Conservation (phyloP, 2,888 invertebrate genomes). For the Drepana falcataria region DNA sequence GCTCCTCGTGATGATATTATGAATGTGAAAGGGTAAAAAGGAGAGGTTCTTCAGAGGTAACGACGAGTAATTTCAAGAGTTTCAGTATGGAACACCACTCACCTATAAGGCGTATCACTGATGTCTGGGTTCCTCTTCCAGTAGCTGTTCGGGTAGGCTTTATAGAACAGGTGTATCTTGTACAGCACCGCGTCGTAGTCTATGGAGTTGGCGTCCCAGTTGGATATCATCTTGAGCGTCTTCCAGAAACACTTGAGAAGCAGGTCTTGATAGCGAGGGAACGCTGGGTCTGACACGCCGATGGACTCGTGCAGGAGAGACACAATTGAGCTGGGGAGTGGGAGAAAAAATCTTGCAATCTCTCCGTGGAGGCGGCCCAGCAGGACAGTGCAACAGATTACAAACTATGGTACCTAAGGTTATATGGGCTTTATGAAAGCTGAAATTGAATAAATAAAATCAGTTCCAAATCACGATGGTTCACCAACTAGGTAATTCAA, state of each 20-base stretch:
- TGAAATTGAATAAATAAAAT: too few relatives aligned
- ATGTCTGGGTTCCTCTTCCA: constrained; percentile 88
- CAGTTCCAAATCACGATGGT: too few relatives aligned
- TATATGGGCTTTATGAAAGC: too few relatives aligned
- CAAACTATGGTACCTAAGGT: too few relatives aligned
- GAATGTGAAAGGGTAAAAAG: too few relatives aligned
- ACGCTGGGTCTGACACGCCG: constrained; percentile 78
- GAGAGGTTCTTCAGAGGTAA: too few relatives aligned
- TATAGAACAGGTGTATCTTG: constrained; percentile 93
- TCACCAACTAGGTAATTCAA: too few relatives aligned
- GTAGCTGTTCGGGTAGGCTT: constrained; percentile 90
- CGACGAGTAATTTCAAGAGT: too few relatives aligned
- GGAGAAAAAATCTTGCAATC: too few relatives aligned
- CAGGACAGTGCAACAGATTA: too few relatives aligned
- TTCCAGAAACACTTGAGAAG: constrained; percentile 98
- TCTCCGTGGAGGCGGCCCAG: too few relatives aligned
- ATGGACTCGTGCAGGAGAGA: constrained; percentile 92
- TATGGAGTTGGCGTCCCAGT: constrained; percentile 85
- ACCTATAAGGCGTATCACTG: constrained; percentile 90
- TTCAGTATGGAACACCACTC: constrained; percentile 4
- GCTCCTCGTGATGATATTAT: too few relatives aligned
- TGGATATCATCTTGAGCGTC: constrained; percentile 90
- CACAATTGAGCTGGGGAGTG: constrained; percentile 85
- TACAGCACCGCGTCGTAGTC: constrained; percentile 88
- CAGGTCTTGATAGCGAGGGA: constrained; percentile 87